Base-by-base conservation (phyloP, 2,113 vertebrate genomes). In the Anhinga anhinga region DNA sequence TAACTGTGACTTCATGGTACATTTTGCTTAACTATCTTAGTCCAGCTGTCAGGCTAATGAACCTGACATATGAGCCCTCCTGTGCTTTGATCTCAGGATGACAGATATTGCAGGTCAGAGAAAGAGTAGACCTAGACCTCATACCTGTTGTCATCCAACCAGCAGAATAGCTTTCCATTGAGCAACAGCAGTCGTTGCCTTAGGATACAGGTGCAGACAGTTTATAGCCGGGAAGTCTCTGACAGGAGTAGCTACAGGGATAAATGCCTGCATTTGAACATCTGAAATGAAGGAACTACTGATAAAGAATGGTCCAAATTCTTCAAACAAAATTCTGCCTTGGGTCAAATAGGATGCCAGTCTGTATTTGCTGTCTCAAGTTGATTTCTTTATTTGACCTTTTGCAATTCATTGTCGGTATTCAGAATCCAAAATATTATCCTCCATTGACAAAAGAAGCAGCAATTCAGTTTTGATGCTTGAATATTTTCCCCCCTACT, bases 261-360 rank as follows among this genome's bases (percentile, higher is more conserved):
- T 92, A 95, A 97, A 96, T 96, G 84, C 95, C 96, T 94, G 70
- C 58, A 73, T 96, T 96, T 94, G 86, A 96, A 94, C 91, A 89
- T 96, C 87, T 95, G 95, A 93, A 96, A 86, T 91, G 71, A 91
- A 93, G 96, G 93, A 84, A 77, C 82, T 93, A 59, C 96, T 95
- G 96, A 96, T 95, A 95, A 96, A 96, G 85, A 76, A 94, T 76
- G 86, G 82, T 73, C 93, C 29, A 25, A 88, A 97, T 94, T 94
- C 87, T 76, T 94, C 49, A 81, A 92, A 81, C 32, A 69, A 86
- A 83, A 82, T 63, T 81, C 45, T 73, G 85, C 95, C 94, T 95
- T 44, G 0, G 94, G 96, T 83, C 2, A 1, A 77, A 91, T 86
- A 76, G 88, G 86, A 93, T 93, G 82, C 59, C 93, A 95, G 84